Evolutionary conservation across 2,113 vertebrate genomes (phyloP).

Genomic region (Ceyx margarethae): DNA sequence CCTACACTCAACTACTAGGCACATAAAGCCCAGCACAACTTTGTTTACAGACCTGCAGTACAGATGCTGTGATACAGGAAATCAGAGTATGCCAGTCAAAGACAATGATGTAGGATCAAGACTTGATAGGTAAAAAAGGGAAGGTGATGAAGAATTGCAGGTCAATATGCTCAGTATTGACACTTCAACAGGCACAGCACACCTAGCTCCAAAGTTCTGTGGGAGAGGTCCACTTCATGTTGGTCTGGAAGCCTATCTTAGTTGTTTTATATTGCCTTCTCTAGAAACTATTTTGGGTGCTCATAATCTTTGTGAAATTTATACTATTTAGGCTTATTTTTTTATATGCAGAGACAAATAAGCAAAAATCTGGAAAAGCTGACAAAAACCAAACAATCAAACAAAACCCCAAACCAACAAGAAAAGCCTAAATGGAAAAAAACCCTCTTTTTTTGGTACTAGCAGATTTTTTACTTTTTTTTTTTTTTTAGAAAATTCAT

Average conservation of each 20-base stretch:
- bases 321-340: not conserved
- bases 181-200: not conserved
- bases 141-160: not conserved
- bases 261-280: not conserved
- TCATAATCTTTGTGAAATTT: not conserved
- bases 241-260: not conserved
- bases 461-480: not conserved
- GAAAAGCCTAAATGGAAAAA: rapidly evolving
- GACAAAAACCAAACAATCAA: not conserved
- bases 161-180: not conserved
- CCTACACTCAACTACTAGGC: not conserved
- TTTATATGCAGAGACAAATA: not conserved
- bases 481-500: not conserved
- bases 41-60: not conserved
- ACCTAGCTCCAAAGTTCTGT: not conserved
- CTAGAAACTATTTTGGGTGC: not conserved
- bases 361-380: not conserved
- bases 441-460: rapidly evolving
- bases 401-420: not conserved
- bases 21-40: not conserved
- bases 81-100: not conserved
- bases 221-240: not conserved
- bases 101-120: not conserved
- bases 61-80: not conserved
- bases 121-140: not conserved